phyloP scores from a whole-genome alignment of 2,113 vertebrate species.

The Macrotus californicus region DNA sequence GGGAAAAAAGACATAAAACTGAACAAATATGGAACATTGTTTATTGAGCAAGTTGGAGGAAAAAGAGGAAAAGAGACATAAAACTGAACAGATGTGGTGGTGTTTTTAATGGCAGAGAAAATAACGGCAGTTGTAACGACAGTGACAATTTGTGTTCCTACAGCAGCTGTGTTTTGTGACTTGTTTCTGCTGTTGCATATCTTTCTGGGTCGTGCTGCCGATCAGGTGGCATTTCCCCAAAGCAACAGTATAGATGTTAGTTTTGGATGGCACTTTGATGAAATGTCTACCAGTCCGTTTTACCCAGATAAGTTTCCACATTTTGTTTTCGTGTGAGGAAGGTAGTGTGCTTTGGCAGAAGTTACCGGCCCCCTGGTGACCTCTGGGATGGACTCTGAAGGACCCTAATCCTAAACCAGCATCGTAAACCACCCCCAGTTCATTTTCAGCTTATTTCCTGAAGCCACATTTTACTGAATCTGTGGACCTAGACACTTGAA shows the following conservation, averaged over 20 bases:
- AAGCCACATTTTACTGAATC: slow-evolving; percentile 6
- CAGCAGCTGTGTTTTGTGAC: not conserved
- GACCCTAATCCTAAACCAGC: not conserved
- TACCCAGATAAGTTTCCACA: slow-evolving; percentile 54
- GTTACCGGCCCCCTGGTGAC: not conserved
- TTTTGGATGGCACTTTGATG: slow-evolving; percentile 70
- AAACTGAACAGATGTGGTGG: not conserved
- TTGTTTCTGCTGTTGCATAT: slow-evolving; percentile 62
- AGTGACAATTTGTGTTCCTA: not conserved
- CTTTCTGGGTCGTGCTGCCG: slow-evolving; percentile 56
- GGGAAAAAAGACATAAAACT: not conserved
- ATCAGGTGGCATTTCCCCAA: slow-evolving; percentile 46
- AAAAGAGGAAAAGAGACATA: not conserved
- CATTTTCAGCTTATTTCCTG: slow-evolving; percentile 19
- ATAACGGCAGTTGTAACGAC: not conserved
- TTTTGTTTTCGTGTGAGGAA: slow-evolving; percentile 66
- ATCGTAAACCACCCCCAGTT: not conserved
- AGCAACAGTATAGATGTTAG: slow-evolving; percentile 65
- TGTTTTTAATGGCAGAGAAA: slow-evolving; percentile 20
- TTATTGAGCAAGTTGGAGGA: not conserved
- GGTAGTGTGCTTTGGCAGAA: slow-evolving; percentile 56
- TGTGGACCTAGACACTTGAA: not conserved
- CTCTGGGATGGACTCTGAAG: not conserved
- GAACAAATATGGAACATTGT: slow-evolving; percentile 25
- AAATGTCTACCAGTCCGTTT: not conserved